A percentile compares a stretch with the other conserved stretches of the same genome.
phyloP scores from a whole-genome alignment of 2,113 vertebrate species.

The Monopterus albus region DNA sequence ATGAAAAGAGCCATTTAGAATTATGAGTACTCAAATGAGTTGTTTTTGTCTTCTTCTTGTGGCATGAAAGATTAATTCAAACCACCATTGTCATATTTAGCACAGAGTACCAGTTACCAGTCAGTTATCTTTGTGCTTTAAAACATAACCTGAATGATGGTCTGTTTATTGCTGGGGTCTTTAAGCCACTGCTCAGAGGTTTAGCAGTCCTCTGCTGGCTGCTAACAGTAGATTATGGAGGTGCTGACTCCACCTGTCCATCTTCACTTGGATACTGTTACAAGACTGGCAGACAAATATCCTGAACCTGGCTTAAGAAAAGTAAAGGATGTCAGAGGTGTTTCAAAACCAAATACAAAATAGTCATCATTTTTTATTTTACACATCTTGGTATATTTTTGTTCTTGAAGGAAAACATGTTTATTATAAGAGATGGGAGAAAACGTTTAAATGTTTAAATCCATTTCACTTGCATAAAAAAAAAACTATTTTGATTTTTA shows the following conservation, averaged over 20 bases:
- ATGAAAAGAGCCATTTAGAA: too few species aligned
- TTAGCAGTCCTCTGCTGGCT: conserved; percentile 19
- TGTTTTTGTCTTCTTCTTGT: too few species aligned
- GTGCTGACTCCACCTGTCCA: conserved; percentile 81
- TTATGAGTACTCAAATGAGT: too few species aligned
- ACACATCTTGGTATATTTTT: too few species aligned
- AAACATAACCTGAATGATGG: neutral
- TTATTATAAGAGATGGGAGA: too few species aligned
- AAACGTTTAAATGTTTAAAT: too few species aligned
- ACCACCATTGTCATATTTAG: neutral
- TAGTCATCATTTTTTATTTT: too few species aligned
- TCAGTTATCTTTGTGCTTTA: neutral
- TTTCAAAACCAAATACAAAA: neutral
- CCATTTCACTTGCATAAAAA: too few species aligned
- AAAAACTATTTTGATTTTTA: too few species aligned
- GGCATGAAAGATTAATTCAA: too few species aligned
- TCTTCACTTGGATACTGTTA: conserved; percentile 75
- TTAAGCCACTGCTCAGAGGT: neutral
- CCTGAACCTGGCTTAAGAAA: conserved; percentile 49
- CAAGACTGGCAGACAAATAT: conserved; percentile 81
- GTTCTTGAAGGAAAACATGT: too few species aligned
- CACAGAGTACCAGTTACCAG: neutral
- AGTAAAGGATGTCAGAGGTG: neutral
- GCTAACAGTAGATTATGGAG: conserved; percentile 57
- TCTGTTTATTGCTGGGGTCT: conserved; percentile 6